Base-by-base conservation (phyloP, 2,888 invertebrate species). In the Agrilus biguttatus region DNA sequence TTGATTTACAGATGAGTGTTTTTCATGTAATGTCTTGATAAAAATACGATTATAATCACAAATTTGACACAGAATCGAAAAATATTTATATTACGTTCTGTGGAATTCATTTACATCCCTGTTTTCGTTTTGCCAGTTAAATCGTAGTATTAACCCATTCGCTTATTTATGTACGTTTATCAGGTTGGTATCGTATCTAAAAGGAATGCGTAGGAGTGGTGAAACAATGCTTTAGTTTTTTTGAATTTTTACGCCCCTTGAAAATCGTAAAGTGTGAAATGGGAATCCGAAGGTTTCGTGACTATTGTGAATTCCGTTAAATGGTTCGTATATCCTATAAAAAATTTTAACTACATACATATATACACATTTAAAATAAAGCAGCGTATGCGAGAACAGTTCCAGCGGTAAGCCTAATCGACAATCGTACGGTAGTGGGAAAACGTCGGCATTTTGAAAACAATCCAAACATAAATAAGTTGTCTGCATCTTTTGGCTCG, bases 381-480 rank as follows among this genome's bases (percentile, higher is more conserved):
- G 21, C 14, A 34, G 19, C 14, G 23, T 33, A 35, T 14, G 35
- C 17, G 33, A 21, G n/a, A 19, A 14, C 35, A 17, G 40, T 17
- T 23, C 44, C 42, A 28, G 51, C 52, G 55, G 52, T 56, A 56
- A 55, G 51, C 50, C 52, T 55, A 52, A 52, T 57, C 57, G 53
- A 54, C 53, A 54, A 54, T 47, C 54, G 51, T 54, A 60, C 60
- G 55, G 62, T 62, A 62, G 61, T 60, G 62, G 61, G 62, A 62
- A 63, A 61, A 59, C 53, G 62, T 61, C 65, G 65, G 66, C 63
- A 64, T 65, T 65, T 65, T 59, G 66, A 65, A 66, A 66, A 66
- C 66, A 66, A 66, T 66, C 57, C 65, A 60, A 62, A 65, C 66
- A 66, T 66, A 66, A 66, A 66, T 65, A 66, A 66, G 66, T 66